Conservation (phyloP, 2,888 invertebrate species). For the Platycheirus albimanus region DNA sequence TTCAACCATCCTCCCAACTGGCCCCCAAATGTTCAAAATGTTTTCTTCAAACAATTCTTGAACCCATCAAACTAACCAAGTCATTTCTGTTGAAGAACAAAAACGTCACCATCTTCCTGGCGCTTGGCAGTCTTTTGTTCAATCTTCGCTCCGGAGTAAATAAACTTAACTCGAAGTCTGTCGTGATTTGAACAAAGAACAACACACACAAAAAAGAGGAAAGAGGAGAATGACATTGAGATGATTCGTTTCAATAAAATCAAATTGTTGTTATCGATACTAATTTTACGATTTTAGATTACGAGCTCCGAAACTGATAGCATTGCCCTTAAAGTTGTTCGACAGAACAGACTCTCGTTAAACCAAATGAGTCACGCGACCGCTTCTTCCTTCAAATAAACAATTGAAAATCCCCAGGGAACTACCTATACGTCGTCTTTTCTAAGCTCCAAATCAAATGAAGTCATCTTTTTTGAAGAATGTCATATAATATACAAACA, state of each 20-base stretch:
- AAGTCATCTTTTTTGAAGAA: constrained; percentile 6
- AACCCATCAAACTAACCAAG: too few relatives aligned
- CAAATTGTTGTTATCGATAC: constrained; percentile 41
- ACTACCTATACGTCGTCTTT: background rate
- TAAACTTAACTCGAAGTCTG: too few relatives aligned
- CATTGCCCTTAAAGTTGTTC: constrained; percentile 15
- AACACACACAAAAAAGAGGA: too few relatives aligned
- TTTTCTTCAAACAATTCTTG: too few relatives aligned
- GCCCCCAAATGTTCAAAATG: too few relatives aligned
- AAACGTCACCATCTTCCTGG: too few relatives aligned
- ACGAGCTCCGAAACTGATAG: constrained; percentile 39
- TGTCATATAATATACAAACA: background rate
- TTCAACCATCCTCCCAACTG: too few relatives aligned
- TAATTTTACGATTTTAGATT: constrained; percentile 45
- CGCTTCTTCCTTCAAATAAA: background rate
- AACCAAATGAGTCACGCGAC: constrained; percentile 56
- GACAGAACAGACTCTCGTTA: background rate
- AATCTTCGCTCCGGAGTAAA: too few relatives aligned
- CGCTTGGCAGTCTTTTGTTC: too few relatives aligned
- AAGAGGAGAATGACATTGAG: constrained; percentile 14
- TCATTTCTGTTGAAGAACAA: too few relatives aligned
- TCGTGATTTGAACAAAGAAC: constrained; percentile 20
- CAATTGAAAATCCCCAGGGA: background rate
- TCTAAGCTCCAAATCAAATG: constrained; percentile 37
- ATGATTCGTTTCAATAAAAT: background rate